Evolutionary conservation across 2,113 vertebrate species (phyloP).

Genomic region (Leucopsar rothschildi): DNA sequence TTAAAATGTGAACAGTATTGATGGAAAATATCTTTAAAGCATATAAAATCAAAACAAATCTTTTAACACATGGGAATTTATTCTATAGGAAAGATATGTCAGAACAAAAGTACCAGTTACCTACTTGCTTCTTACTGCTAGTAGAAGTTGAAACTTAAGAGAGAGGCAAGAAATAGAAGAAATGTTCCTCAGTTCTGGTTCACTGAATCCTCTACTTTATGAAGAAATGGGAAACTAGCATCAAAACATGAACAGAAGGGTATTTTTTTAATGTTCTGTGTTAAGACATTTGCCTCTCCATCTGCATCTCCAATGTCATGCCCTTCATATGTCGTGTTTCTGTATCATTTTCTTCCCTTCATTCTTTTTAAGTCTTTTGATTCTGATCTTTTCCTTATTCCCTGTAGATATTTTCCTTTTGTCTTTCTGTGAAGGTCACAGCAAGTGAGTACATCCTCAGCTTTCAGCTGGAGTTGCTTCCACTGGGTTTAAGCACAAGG

Average conservation of each 20-base stretch:
- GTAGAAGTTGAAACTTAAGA: neutral
- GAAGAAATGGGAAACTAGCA: neutral
- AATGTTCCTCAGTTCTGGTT: neutral
- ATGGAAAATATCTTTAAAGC: constrained; percentile 77
- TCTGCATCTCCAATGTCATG: neutral
- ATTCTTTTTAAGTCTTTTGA: neutral
- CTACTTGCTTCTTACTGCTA: neutral
- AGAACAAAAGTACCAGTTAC: neutral
- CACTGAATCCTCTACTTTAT: neutral
- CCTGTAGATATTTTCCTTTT: neutral
- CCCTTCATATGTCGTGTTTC: neutral
- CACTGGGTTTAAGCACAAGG: neutral
- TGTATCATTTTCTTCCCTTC: neutral
- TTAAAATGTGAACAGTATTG: constrained; percentile 81
- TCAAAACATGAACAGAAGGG: neutral
- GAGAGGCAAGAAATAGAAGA: neutral
- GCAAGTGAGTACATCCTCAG: neutral
- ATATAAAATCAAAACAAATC: constrained; percentile 69
- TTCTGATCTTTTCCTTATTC: neutral
- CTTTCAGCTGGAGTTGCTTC: neutral
- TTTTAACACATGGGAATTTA: constrained; percentile 11
- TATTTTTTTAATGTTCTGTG: neutral
- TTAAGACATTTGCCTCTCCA: neutral
- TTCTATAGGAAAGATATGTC: neutral
- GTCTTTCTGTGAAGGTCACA: neutral